phyloP scores from a whole-genome alignment of 2,797 vertebrate genomes.

The Sibirionetta formosa region DNA sequence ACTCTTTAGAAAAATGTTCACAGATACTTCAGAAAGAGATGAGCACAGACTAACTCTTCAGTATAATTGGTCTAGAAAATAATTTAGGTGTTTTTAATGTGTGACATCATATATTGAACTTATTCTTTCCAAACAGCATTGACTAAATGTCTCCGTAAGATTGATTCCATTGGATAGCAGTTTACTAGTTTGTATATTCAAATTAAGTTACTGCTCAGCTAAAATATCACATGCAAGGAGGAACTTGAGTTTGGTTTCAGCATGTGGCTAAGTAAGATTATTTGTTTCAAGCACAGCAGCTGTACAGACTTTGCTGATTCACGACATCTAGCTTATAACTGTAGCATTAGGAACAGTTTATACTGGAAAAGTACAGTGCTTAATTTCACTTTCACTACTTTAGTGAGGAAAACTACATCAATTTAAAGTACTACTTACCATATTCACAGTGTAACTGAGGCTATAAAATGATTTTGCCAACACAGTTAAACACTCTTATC shows the following conservation, averaged over 20 bases:
- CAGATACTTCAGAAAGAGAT: neutral
- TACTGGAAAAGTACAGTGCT: neutral
- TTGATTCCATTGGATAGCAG: conserved; percentile 33
- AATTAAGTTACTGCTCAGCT: conserved; percentile 52
- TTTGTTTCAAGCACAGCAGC: conserved; percentile 2
- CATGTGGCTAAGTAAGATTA: conserved; percentile 35
- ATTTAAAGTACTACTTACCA: neutral
- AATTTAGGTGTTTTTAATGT: conserved; percentile 29
- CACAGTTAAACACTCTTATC: neutral
- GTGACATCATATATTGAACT: conserved; percentile 30
- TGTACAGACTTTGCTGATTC: neutral
- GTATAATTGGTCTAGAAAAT: conserved; percentile 13
- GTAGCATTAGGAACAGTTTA: neutral
- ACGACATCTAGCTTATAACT: neutral
- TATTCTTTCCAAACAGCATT: conserved; percentile 46
- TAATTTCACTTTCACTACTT: neutral
- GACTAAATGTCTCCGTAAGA: conserved; percentile 49
- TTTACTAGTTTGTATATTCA: conserved; percentile 63
- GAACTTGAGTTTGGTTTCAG: conserved; percentile 29
- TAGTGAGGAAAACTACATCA: neutral
- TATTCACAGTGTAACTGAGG: neutral
- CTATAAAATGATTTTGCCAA: conserved; percentile 1
- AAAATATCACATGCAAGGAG: conserved; percentile 31
- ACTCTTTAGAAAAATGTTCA: neutral
- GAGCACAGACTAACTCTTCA: neutral